phyloP scores from a whole-genome alignment of 2,888 invertebrate genomes.

The Lydus trimaculatus region DNA sequence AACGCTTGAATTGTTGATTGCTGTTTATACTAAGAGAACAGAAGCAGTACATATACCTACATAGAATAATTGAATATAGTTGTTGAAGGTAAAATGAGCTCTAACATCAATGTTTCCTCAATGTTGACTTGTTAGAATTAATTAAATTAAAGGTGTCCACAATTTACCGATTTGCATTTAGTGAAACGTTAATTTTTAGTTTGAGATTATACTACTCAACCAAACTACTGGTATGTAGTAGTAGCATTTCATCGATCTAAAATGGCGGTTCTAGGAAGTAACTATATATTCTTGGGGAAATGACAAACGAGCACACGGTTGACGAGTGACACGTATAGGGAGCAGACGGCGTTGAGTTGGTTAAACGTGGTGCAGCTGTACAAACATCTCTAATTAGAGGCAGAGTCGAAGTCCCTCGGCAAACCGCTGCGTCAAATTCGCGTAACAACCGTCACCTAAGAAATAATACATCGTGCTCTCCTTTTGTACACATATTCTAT shows the following conservation, averaged over 20 bases:
- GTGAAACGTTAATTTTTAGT: background rate
- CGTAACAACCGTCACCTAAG: constrained; percentile 41
- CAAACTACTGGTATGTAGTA: no score
- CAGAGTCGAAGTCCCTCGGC: constrained; percentile 36
- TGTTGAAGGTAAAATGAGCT: background rate
- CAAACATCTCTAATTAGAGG: constrained; percentile 47
- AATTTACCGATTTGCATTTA: background rate
- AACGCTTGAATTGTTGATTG: background rate
- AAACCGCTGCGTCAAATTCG: constrained; percentile 39
- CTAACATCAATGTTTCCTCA: background rate
- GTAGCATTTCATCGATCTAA: constrained; percentile 34
- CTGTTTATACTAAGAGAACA: background rate
- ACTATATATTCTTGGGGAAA: constrained; percentile 42
- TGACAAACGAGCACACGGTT: constrained; percentile 42
- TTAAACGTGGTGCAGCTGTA: constrained; percentile 44
- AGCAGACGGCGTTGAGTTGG: constrained; percentile 33
- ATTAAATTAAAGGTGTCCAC: background rate
- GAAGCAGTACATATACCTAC: background rate
- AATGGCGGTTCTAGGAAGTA: constrained; percentile 36
- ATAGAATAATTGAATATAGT: background rate
- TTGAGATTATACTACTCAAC: background rate
- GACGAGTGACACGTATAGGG: constrained; percentile 39
- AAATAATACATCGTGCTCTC: constrained; percentile 28
- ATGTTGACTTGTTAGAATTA: background rate
- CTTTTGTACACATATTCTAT: background rate